A percentile compares a stretch with the other conserved stretches of the same genome.
Evolutionary conservation across 2,797 vertebrate genomes (phyloP).

Genomic region (Gastrophryne carolinensis): DNA sequence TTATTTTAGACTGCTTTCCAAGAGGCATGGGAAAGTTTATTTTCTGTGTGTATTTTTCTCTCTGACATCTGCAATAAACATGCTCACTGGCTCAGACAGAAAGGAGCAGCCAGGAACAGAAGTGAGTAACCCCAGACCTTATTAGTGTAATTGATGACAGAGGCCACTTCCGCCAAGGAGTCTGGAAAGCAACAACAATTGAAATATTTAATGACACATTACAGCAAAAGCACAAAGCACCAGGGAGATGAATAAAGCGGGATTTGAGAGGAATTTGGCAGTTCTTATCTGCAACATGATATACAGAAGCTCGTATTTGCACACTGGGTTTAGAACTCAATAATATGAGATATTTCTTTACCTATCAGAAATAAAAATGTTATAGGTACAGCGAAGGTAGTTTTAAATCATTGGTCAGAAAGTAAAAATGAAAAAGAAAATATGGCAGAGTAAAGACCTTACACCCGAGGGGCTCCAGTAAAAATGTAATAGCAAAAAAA

Average conservation of each 20-base stretch:
- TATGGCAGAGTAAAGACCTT: too few relatives aligned
- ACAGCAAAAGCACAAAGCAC: slow-evolving; percentile 43
- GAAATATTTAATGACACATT: slow-evolving; percentile 55
- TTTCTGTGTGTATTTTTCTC: slow-evolving; percentile 52
- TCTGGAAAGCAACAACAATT: slow-evolving; percentile 53
- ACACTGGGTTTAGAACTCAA: slow-evolving; percentile 9
- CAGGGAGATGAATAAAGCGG: slow-evolving; percentile 42
- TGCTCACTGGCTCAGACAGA: slow-evolving; percentile 56
- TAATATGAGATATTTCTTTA: slow-evolving; percentile 17
- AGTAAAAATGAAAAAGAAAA: too few relatives aligned
- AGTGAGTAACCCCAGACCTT: slow-evolving; percentile 58
- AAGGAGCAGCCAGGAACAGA: slow-evolving; percentile 50
- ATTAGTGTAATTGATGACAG: slow-evolving; percentile 52
- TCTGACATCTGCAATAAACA: slow-evolving; percentile 58
- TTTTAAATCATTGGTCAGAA: too few relatives aligned
- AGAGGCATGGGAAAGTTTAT: slow-evolving; percentile 39
- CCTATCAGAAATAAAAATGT: not conserved
- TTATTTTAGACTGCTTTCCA: slow-evolving; percentile 37
- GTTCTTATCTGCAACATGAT: slow-evolving; percentile 39
- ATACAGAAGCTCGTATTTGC: slow-evolving; percentile 26
- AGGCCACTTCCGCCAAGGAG: slow-evolving; percentile 41
- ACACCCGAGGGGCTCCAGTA: too few relatives aligned
- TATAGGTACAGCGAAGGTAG: not conserved
- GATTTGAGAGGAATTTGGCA: slow-evolving; percentile 45
- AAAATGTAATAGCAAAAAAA: too few relatives aligned